Evolutionary conservation across 2,797 vertebrate species (phyloP).

Genomic region (Trachurus trachurus): DNA sequence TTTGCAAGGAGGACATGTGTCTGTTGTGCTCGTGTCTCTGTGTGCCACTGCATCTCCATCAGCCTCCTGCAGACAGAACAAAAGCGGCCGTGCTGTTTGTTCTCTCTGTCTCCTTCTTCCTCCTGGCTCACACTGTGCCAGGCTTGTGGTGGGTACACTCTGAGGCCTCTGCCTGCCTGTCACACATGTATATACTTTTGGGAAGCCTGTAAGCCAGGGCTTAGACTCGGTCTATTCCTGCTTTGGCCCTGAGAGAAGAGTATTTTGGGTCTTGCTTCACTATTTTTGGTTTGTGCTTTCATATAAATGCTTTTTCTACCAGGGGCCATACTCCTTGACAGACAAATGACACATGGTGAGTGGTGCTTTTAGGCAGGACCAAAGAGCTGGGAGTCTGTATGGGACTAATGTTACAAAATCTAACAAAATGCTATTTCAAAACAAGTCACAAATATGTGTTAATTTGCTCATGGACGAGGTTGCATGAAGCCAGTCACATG

Average conservation of each 20-base stretch:
- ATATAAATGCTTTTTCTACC: conserved; percentile 52
- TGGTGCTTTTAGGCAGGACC: conserved; percentile 24
- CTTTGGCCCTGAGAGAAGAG: conserved; percentile 39
- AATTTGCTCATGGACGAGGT: background rate
- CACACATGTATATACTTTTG: conserved; percentile 43
- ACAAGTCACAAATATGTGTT: background rate
- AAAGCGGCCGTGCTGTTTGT: conserved; percentile 50
- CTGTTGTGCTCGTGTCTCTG: conserved; percentile 20
- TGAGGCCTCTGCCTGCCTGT: conserved; percentile 46
- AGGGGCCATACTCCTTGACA: conserved; percentile 32
- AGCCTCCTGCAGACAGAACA: conserved; percentile 60
- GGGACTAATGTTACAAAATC: conserved; percentile 7
- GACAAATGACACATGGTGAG: conserved; percentile 43
- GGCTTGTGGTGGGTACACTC: conserved; percentile 46
- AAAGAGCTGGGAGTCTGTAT: conserved; percentile 12
- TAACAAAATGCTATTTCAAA: background rate
- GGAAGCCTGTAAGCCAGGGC: conserved; percentile 48
- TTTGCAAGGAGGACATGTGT: conserved; percentile 17
- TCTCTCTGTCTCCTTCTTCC: conserved; percentile 40
- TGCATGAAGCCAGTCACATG: conserved; percentile 33
- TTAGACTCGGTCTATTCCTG: conserved; percentile 42
- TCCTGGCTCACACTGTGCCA: conserved; percentile 50
- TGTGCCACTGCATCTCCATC: conserved; percentile 56
- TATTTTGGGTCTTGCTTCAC: conserved; percentile 54
- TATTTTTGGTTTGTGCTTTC: conserved; percentile 56